Conservation (phyloP, 2,113 vertebrate species). For the Cavia porcellus region DNA sequence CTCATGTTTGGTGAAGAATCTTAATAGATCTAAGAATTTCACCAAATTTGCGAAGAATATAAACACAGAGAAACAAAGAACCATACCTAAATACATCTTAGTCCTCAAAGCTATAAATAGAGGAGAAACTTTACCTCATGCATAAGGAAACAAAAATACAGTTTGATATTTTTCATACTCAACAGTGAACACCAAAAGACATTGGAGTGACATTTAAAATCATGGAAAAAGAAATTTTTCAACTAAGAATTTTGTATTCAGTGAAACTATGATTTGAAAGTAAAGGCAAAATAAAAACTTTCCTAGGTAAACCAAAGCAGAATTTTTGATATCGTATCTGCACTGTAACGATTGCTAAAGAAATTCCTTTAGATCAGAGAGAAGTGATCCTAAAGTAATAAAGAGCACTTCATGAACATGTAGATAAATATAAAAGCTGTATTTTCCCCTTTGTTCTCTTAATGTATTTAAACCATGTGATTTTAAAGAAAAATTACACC, state of each 20-base stretch:
- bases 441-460: not conserved
- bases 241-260: conserved; percentile 3
- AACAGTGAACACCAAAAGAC: not conserved
- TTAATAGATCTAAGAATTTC: not conserved
- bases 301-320: conserved; percentile 1
- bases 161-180: not conserved
- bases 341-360: not conserved
- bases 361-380: not conserved
- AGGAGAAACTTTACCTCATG: not conserved
- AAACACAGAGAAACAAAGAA: not conserved
- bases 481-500: not conserved
- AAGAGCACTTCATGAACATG: not conserved
- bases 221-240: too few species aligned
- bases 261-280: conserved; percentile 1
- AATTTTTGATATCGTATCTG: not conserved
- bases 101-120: not conserved
- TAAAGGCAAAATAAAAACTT: not conserved
- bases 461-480: not conserved
- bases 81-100: not conserved
- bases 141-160: not conserved
- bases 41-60: not conserved
- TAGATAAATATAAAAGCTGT: not conserved
- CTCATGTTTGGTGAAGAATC: not conserved
- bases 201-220: not conserved
- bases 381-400: not conserved